Conservation (phyloP, 2,113 vertebrate genomes). For the Coreoperca whiteheadi region DNA sequence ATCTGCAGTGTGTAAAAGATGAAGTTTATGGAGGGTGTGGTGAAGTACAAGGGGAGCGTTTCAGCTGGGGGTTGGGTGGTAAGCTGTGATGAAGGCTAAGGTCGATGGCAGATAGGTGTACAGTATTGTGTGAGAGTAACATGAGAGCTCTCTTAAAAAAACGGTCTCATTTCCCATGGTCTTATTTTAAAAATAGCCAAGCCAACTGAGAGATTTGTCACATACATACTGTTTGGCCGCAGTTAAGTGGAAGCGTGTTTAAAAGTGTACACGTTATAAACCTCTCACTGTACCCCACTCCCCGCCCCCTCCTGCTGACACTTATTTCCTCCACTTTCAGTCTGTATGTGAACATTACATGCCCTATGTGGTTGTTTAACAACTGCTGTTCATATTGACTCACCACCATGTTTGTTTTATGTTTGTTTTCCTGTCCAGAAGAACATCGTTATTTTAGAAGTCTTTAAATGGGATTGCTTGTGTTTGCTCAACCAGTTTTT, state of each 20-base stretch:
- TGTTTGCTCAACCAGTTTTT: conserved; percentile 37
- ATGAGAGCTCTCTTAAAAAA: conserved; percentile 38
- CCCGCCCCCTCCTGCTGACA: conserved; percentile 16
- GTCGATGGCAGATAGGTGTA: conserved; percentile 8
- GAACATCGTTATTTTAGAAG: conserved; percentile 23
- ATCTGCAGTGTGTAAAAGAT: conserved; percentile 40
- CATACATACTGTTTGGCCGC: conserved; percentile 10
- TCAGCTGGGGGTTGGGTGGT: conserved; percentile 30
- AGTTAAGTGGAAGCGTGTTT: conserved; percentile 21
- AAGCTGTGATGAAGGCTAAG: conserved; percentile 14
- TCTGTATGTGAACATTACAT: conserved; percentile 38
- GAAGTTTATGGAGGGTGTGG: conserved; percentile 33
- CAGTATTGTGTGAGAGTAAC: conserved; percentile 34
- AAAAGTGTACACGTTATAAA: conserved; percentile 12
- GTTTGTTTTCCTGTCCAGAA: conserved; percentile 27
- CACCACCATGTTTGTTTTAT: conserved; percentile 43
- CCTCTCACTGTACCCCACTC: background rate
- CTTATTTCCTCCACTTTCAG: conserved; percentile 47
- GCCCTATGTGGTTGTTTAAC: conserved; percentile 24
- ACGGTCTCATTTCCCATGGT: conserved; percentile 12
- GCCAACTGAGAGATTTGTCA: conserved; percentile 31
- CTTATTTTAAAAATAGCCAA: conserved; percentile 49
- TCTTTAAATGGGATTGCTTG: conserved; percentile 22
- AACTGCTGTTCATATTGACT: conserved; percentile 45
- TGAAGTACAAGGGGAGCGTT: conserved; percentile 22